Base-by-base conservation (phyloP, 2,888 invertebrate genomes). In the Trissoscelio sp. region DNA sequence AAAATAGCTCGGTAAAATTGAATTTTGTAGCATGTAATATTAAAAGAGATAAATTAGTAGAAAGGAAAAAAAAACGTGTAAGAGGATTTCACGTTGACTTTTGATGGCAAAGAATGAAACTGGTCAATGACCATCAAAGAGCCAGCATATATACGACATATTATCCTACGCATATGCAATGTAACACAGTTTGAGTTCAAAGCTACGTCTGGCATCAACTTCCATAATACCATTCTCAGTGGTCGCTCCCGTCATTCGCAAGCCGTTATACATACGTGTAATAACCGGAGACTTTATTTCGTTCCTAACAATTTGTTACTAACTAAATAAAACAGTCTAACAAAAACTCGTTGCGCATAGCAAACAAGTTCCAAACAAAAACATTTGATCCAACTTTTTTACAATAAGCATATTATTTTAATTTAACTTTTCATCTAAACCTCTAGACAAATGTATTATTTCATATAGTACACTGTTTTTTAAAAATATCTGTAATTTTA, bases 161-260 rank as follows among this genome's bases (percentile, higher is more conserved):
- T 77, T 64, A 72, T 79, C 64, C 79, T 72, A 79, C 79, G 72
- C 73, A 67, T 73, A 73, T 73, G 79, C 48, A 67, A 67, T 44
- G 42, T 57, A 70, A 53, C 72, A 31, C 53, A 24, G 58, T 48
- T 60, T 51, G 79, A 73, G 79, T 73, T 73, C 79, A 79, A 73
- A 79, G 73, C 58, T 60, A 53, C 67, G 79, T 58, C 66, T 73
- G 58, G 62, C 79, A 73, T 67, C 48, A 73, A 73, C 73, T 79
- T 73, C 58, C 55, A 69, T 67, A 79, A 73, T 79, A 55, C 70
- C 64, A 48, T 70, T 78, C 78, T 62, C 70, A 57, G 60, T 55
- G 53, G 37, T 78, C 62, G 46, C 53, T 64, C 39, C 58, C 34
- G 72, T 72, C 72, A 66, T 51, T 64, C 20, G 51, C 66, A 69